phyloP scores from a whole-genome alignment of 2,888 invertebrate genomes.

The Mythimna loreyi region DNA sequence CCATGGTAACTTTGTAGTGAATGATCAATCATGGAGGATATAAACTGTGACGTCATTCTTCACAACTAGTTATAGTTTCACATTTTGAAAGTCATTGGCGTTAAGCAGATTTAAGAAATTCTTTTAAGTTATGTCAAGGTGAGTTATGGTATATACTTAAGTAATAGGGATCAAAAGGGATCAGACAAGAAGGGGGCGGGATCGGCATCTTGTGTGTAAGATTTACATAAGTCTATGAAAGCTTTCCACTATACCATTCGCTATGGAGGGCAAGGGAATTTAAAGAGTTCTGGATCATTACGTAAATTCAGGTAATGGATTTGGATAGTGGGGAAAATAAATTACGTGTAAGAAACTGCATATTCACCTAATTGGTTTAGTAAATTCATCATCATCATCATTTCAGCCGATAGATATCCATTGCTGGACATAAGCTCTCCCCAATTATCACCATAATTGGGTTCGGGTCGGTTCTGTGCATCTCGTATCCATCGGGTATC shows the following conservation, averaged over 20 bases:
- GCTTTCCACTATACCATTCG: slow-evolving; percentile 1
- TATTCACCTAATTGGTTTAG: not conserved
- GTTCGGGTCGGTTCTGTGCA: no score
- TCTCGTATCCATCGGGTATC: no score
- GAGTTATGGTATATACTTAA: slow-evolving; percentile 13
- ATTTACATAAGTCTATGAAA: slow-evolving; percentile 21
- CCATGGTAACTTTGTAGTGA: slow-evolving; percentile 61
- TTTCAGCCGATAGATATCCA: no score
- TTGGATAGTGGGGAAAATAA: not conserved
- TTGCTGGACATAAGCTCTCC: no score
- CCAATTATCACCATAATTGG: no score
- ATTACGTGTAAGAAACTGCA: not conserved
- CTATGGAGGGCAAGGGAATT: not conserved
- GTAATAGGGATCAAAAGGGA: slow-evolving; percentile 32
- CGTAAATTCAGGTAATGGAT: slow-evolving; percentile 2
- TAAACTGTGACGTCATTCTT: slow-evolving; percentile 58
- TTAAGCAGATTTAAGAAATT: slow-evolving; percentile 34
- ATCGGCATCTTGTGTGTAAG: slow-evolving; percentile 14
- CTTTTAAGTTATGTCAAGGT: slow-evolving; percentile 14
- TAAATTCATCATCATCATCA: no score
- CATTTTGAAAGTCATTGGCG: slow-evolving; percentile 58
- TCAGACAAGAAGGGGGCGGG: slow-evolving; percentile 10
- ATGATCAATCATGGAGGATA: slow-evolving; percentile 64
- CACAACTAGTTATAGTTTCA: slow-evolving; percentile 53
- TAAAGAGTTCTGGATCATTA: slow-evolving; percentile 21